These are phyloP conservation scores for Sitta carolinensis DNA, from an alignment of 2,797 vertebrate species.

Conservation along the genomic window DNA sequence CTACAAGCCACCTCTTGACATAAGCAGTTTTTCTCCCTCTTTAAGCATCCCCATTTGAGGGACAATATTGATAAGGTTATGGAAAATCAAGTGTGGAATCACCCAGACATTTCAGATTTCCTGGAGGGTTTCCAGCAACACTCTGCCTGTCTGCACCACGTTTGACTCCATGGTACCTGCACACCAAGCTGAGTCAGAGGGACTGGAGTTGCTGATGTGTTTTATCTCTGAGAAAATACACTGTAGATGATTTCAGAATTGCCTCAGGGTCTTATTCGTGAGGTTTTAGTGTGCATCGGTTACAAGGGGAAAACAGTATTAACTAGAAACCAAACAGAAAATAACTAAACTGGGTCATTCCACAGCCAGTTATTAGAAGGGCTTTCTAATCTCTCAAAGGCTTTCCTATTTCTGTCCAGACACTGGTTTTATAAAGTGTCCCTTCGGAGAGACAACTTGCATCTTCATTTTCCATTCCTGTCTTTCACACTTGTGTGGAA, in stretches of 20 bases:
- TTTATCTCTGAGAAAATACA: constrained; percentile 53
- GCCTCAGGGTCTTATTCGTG: constrained; percentile 49
- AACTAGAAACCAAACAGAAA: constrained; percentile 60
- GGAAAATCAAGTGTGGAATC: constrained; percentile 38
- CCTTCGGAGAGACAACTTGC: constrained; percentile 43
- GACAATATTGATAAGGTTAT: neutral
- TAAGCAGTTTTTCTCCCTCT: constrained; percentile 6
- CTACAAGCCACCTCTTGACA: neutral
- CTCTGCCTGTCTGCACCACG: neutral
- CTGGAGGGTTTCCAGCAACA: neutral
- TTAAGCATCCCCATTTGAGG: neutral
- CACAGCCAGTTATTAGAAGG: constrained; percentile 23
- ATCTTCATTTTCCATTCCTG: constrained; percentile 46
- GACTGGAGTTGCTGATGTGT: constrained; percentile 24
- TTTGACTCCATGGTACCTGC: constrained; percentile 42
- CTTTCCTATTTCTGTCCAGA: constrained; percentile 34
- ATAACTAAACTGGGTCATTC: constrained; percentile 58
- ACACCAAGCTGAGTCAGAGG: constrained; percentile 45
- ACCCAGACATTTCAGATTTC: constrained; percentile 21
- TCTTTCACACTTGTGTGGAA: neutral
- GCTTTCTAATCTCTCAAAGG: constrained; percentile 46
- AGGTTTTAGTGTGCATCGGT: constrained; percentile 11
- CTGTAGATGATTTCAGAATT: constrained; percentile 46
- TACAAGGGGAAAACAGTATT: constrained; percentile 45
- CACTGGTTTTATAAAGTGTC: constrained; percentile 1